Conservation (phyloP, 2,888 invertebrate species). For the Ariolimax columbianus region DNA sequence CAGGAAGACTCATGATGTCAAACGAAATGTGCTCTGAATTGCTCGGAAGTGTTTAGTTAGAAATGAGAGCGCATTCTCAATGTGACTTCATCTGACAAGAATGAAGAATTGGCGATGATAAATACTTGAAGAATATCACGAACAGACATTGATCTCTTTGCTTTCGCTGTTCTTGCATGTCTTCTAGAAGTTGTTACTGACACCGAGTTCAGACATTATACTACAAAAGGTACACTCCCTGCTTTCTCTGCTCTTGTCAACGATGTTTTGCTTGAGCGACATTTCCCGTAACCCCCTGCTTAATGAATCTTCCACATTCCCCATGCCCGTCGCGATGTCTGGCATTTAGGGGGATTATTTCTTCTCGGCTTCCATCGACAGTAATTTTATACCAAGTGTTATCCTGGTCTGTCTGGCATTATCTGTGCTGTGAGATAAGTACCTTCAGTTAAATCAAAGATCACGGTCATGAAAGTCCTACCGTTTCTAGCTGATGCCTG, state of each 20-base stretch:
- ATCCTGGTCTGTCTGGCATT: neutral
- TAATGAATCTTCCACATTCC: neutral
- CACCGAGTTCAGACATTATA: neutral
- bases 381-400: neutral
- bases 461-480: neutral
- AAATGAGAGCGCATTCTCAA: too few relatives aligned
- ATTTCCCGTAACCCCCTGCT: neutral
- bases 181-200: neutral
- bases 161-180: neutral
- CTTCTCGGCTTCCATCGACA: neutral
- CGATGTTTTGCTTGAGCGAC: neutral
- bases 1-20: too few relatives aligned
- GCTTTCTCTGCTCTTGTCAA: neutral
- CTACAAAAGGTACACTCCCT: too few relatives aligned
- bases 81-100: too few relatives aligned
- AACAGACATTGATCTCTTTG: too few relatives aligned
- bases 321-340: neutral
- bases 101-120: too few relatives aligned
- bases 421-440: neutral
- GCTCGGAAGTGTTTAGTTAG: too few relatives aligned
- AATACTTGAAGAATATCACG: too few relatives aligned
- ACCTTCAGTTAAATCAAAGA: neutral
- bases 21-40: too few relatives aligned
- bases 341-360: neutral
- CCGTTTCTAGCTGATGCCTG: neutral